phyloP scores from a whole-genome alignment of 1,140 invertebrate genomes.

The Apolygus lucorum region DNA sequence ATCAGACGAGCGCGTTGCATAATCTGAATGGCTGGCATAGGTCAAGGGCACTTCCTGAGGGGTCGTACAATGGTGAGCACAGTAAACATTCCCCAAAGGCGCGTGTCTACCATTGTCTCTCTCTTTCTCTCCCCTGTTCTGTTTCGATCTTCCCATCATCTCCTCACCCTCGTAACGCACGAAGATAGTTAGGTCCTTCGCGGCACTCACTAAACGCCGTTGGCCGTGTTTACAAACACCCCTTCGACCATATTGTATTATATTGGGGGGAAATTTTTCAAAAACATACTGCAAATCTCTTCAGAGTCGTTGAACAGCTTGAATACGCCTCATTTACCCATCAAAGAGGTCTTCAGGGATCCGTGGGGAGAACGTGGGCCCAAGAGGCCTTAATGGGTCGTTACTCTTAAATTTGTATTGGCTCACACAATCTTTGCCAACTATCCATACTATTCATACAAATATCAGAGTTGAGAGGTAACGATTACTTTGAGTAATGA shows the following conservation, averaged over 20 bases:
- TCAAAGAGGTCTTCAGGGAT: too few relatives aligned
- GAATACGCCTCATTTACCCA: neutral
- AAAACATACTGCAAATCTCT: neutral
- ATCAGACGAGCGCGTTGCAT: constrained; percentile 2
- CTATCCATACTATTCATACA: too few relatives aligned
- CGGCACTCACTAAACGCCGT: neutral
- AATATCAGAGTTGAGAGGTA: too few relatives aligned
- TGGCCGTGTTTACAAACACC: constrained; percentile 5
- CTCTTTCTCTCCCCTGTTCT: neutral
- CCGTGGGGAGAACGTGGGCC: too few relatives aligned
- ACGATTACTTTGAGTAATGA: too few relatives aligned
- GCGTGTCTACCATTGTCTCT: neutral
- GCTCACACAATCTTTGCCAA: too few relatives aligned
- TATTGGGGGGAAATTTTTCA: too few relatives aligned
- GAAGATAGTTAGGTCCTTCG: neutral
- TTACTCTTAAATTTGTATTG: too few relatives aligned
- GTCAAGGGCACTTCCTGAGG: constrained; percentile 22
- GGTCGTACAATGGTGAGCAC: too few relatives aligned
- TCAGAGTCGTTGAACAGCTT: constrained; percentile 2
- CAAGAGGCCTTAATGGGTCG: too few relatives aligned
- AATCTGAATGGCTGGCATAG: constrained; percentile 18
- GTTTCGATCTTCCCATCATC: neutral
- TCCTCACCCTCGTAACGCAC: neutral
- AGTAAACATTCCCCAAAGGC: neutral
- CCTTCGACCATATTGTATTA: neutral